Evolutionary conservation across 2,113 vertebrate species (phyloP).

Genomic region (Antigone vipio): DNA sequence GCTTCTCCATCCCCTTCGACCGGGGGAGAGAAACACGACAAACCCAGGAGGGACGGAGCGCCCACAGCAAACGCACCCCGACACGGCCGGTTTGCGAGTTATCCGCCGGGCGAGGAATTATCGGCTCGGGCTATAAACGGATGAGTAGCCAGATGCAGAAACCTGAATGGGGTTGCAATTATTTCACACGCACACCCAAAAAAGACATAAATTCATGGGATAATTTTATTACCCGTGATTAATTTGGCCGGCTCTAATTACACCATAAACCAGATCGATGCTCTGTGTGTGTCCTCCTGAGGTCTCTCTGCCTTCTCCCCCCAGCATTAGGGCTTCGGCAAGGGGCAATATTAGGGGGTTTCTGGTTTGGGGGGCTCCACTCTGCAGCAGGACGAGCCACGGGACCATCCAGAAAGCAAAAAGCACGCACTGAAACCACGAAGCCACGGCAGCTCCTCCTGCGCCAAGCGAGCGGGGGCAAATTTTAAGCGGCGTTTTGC

Average conservation of each 20-base stretch:
- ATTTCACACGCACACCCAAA: neutral
- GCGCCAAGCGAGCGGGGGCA: rapidly evolving
- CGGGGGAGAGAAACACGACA: rapidly evolving
- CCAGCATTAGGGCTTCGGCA: neutral
- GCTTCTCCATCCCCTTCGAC: neutral
- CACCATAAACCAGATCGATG: neutral
- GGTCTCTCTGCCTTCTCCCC: neutral
- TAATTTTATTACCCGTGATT: neutral
- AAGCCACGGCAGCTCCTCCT: neutral
- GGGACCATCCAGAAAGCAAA: neutral
- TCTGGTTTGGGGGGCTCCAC: neutral
- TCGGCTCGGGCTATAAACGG: rapidly evolving
- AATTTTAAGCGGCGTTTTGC: neutral
- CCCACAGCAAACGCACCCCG: rapidly evolving
- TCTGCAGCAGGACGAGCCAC: neutral
- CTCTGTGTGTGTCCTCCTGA: rapidly evolving
- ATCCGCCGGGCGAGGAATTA: rapidly evolving
- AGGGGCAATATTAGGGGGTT: neutral
- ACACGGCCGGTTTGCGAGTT: rapidly evolving
- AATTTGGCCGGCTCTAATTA: neutral
- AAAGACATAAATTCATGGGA: neutral
- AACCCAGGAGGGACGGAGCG: rapidly evolving
- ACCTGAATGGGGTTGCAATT: neutral
- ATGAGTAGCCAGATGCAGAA: neutral
- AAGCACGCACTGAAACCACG: rapidly evolving